phyloP scores from a whole-genome alignment of 1,140 invertebrate species.

The Trichogramma pretiosum region DNA sequence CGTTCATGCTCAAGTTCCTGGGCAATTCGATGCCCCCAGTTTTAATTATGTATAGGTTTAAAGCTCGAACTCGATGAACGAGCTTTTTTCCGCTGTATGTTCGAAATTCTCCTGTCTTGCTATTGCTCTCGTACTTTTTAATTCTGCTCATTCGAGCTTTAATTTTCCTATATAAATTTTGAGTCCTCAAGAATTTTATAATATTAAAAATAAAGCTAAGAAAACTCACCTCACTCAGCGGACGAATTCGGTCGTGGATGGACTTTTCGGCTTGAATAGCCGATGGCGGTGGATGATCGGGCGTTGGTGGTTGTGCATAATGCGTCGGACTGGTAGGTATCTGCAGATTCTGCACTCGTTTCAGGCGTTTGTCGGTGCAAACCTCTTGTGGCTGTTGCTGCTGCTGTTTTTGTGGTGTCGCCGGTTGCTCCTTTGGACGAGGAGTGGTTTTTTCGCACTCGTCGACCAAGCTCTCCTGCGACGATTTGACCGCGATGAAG shows the following conservation, averaged over 20 bases:
- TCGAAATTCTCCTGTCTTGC: no score
- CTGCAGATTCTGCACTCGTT: constrained; percentile 48
- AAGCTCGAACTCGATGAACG: no score
- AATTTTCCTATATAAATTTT: no score
- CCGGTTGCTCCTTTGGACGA: constrained; percentile 30
- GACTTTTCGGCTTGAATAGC: constrained; percentile 78
- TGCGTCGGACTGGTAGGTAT: constrained; percentile 72
- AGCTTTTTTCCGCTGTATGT: no score
- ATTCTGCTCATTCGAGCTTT: no score
- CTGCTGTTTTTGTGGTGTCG: no score
- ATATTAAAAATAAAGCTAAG: no score
- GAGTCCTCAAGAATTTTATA: not conserved
- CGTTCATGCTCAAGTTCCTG: no score
- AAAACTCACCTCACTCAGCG: constrained; percentile 72
- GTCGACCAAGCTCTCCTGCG: constrained; percentile 56
- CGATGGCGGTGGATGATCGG: constrained; percentile 89
- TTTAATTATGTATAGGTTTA: no score
- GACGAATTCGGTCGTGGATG: constrained; percentile 83
- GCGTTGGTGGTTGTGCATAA: constrained; percentile 85
- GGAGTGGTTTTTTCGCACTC: constrained; percentile 32
- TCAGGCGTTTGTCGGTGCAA: constrained; percentile 36
- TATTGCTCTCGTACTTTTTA: no score
- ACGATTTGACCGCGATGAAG: constrained; percentile 54
- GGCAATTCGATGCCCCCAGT: no score
- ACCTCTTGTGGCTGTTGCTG: constrained; percentile 28